Base-by-base conservation (phyloP, 2,888 invertebrate species). In the Polylopha cassiicola region DNA sequence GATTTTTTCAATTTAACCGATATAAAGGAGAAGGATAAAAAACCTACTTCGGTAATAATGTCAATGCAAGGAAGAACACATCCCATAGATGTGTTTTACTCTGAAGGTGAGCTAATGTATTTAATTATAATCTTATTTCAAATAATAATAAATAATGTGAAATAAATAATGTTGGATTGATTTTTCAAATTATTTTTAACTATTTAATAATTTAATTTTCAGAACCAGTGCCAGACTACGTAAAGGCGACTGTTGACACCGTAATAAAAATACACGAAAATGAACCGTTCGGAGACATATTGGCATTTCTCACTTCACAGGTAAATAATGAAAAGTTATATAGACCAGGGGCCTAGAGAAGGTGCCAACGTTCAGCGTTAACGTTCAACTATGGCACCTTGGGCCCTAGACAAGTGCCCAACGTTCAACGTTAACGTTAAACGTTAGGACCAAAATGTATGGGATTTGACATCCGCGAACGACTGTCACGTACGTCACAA, bases 301-400 rank as follows among this genome's bases (percentile, higher is more conserved):
- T 99, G 4, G 94, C 94, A 0, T 99, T 99, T 71, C 86, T 98
- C 2, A 97, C 97, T 0, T 97, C 97, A 9, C 93, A 91, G 61
- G 86, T 84, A 48, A 54, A 53, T 47, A 24, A 3, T n/a, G 13
- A 4, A 7, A 6, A 11, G 6, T 4, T 22, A 8, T 3, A 6
- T 4, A 2, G n/a, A n/a, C n/a, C n/a, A n/a, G n/a, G n/a, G n/a
- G n/a, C n/a, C n/a, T n/a, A n/a, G n/a, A n/a, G n/a, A n/a, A n/a
- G n/a, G n/a, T n/a, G n/a, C n/a, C n/a, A n/a, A n/a, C n/a, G n/a
- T n/a, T n/a, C n/a, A n/a, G n/a, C n/a, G n/a, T n/a, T n/a, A n/a
- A n/a, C n/a, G n/a, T n/a, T n/a, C n/a, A n/a, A n/a, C n/a, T n/a
- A n/a, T n/a, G n/a, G n/a, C n/a, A n/a, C n/a, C n/a, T n/a, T n/a